A percentile compares a stretch with the other conserved stretches of the same genome.
Conservation (phyloP, 2,113 vertebrate genomes). For the Hiodon tergisus region DNA sequence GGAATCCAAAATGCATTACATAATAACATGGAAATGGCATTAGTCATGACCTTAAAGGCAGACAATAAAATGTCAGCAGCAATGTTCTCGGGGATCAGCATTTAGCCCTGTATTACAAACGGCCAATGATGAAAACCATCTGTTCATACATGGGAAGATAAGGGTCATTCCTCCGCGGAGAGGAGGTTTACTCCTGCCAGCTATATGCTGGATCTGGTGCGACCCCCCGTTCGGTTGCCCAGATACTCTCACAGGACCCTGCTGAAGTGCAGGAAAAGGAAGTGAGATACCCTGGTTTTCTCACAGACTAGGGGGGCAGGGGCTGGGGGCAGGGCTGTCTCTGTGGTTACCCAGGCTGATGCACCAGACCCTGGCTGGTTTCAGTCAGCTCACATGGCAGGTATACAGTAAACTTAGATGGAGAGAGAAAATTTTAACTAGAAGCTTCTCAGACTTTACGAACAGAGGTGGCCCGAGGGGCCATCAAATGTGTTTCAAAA, state of each 20-base stretch:
- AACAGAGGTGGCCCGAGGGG: too few species aligned
- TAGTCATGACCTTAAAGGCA: not conserved
- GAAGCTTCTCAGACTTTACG: too few species aligned
- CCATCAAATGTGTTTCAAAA: too few species aligned
- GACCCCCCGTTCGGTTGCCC: not conserved
- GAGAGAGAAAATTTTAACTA: not conserved
- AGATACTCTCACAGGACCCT: not conserved
- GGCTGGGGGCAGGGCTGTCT: too few species aligned
- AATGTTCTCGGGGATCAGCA: not conserved
- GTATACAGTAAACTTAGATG: not conserved
- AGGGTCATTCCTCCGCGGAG: not conserved
- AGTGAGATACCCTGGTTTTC: not conserved
- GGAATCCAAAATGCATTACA: too few species aligned
- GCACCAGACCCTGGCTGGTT: not conserved
- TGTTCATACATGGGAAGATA: constrained; percentile 6
- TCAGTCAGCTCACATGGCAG: too few species aligned
- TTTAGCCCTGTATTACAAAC: not conserved
- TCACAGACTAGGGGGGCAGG: not conserved
- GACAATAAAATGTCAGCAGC: not conserved
- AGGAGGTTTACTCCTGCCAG: not conserved
- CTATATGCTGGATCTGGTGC: not conserved
- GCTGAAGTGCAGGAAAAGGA: not conserved
- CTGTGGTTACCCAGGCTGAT: not conserved
- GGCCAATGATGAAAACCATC: constrained; percentile 7
- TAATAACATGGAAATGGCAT: too few species aligned